These are phyloP conservation scores for Thelaira solivaga DNA, from an alignment of 2,888 invertebrate species.

Conservation along the genomic window DNA sequence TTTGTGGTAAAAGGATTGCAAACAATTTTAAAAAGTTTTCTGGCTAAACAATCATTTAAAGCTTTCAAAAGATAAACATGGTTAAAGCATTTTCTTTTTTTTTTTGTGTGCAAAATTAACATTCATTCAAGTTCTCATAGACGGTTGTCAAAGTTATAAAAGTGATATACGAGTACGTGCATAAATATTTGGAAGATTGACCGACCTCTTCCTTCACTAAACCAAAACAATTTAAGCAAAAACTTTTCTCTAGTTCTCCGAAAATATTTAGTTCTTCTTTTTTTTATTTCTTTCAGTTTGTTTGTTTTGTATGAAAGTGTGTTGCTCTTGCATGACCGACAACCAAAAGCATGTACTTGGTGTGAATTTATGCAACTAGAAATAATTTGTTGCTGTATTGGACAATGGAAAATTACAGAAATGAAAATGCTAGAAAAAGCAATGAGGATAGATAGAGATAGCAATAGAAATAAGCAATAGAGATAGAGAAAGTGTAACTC, in stretches of 20 bases:
- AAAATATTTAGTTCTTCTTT: slow-evolving; percentile 5
- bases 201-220: no score
- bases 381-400: slow-evolving; percentile 50
- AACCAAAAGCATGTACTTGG: slow-evolving; percentile 44
- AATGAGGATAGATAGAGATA: no score
- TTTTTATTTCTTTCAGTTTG: neutral
- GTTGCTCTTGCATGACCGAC: slow-evolving; percentile 23
- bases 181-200: no score
- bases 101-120: neutral
- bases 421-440: neutral
- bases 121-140: slow-evolving; percentile 18
- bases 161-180: slow-evolving; percentile 28
- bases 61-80: slow-evolving; percentile 36
- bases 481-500: neutral
- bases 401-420: slow-evolving; percentile 22
- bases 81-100: neutral
- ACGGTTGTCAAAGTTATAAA: slow-evolving; percentile 16
- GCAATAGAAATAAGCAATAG: neutral
- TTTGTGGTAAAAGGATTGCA: no score
- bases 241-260: no score
- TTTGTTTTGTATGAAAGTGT: neutral
- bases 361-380: slow-evolving; percentile 57
- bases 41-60: slow-evolving; percentile 10
- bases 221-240: slow-evolving; percentile 14
- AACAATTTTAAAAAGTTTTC: neutral